phyloP scores from a whole-genome alignment of 2,797 vertebrate species.

The Masticophis lateralis region DNA sequence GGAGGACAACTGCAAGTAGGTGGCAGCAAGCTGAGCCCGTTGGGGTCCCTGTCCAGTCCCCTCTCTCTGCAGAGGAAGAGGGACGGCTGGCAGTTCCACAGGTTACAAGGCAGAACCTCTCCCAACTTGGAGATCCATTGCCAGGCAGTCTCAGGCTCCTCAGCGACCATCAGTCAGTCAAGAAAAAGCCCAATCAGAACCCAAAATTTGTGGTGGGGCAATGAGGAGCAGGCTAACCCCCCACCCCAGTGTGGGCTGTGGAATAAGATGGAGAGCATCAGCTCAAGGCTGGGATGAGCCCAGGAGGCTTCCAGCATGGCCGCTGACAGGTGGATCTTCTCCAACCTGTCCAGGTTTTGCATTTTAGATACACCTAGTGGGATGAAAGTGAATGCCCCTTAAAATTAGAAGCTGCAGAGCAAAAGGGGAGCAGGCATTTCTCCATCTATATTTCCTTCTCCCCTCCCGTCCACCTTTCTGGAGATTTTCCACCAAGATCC shows the following conservation, averaged over 20 bases:
- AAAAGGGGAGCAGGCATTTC: not conserved
- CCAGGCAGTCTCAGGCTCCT: no score
- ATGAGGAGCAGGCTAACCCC: not conserved
- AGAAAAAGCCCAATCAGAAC: not conserved
- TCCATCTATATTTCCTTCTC: not conserved
- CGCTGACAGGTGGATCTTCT: not conserved
- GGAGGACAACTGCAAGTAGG: constrained; percentile 11
- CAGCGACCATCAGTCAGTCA: not conserved
- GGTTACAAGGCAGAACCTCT: not conserved
- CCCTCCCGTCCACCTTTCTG: not conserved
- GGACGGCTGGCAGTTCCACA: not conserved
- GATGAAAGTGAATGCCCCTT: not conserved
- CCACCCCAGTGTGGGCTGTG: not conserved
- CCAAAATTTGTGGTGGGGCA: not conserved
- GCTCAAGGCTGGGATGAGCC: not conserved
- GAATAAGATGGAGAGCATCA: not conserved
- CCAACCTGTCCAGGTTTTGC: not conserved
- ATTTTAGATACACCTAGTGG: not conserved
- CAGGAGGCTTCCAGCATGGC: not conserved
- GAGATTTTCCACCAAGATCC: not conserved
- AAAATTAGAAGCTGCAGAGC: not conserved
- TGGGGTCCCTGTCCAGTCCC: rapidly evolving
- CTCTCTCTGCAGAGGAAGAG: not conserved
- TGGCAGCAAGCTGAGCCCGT: rapidly evolving
- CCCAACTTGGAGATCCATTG: not conserved